These are phyloP conservation scores for Acanthopleura granulata DNA, from an alignment of 2,888 invertebrate species.

Conservation along the genomic window DNA sequence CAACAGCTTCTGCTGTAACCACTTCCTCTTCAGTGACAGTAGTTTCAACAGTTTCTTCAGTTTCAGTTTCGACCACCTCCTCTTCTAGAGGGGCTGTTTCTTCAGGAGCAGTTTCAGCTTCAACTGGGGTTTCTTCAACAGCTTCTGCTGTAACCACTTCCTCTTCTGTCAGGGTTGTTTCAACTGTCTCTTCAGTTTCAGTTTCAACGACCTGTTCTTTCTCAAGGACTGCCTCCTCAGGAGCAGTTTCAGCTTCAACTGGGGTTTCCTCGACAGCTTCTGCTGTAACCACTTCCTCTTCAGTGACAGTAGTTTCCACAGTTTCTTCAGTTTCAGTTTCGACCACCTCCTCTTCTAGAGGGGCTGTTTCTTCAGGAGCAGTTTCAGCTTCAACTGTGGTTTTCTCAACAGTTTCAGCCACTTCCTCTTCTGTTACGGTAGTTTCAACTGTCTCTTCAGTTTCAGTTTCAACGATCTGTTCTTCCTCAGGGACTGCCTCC, in stretches of 20 bases:
- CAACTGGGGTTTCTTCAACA: background rate
- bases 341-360: background rate
- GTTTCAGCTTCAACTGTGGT: conserved; percentile 1
- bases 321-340: conserved; percentile 12
- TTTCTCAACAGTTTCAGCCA: conserved; percentile 2
- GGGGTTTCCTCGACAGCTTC: background rate
- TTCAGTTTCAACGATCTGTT: background rate
- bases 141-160: background rate
- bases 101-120: conserved; percentile 10
- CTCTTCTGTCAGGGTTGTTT: background rate
- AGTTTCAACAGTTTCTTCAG: conserved; percentile 2
- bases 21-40: background rate
- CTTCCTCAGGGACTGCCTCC: background rate
- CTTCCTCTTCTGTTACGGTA: conserved; percentile 1
- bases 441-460: background rate
- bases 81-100: background rate
- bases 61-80: background rate
- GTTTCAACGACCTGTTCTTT: background rate
- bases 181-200: background rate
- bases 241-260: conserved; percentile 5
- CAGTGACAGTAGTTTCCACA: background rate
- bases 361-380: conserved; percentile 7
- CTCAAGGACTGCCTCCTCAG: background rate
- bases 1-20: background rate
- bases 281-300: conserved; percentile 3